Percentiles rank a stretch among this genome's conserved stretches.
Evolutionary conservation across 1,140 invertebrate genomes (phyloP).

Genomic region (Sarcophaga peregrina): DNA sequence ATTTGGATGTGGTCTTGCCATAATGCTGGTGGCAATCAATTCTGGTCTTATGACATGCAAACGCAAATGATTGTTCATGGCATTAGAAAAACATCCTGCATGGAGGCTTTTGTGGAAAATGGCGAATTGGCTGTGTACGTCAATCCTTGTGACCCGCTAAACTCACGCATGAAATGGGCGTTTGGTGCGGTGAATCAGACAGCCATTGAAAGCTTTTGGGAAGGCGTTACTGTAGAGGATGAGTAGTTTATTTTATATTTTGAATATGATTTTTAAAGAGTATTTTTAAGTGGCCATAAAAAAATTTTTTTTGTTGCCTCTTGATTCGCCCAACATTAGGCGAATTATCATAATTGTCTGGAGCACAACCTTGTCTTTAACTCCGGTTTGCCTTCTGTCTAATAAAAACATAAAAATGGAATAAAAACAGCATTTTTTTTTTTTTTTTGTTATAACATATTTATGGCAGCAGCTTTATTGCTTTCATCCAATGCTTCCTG

Average conservation of each 20-base stretch:
- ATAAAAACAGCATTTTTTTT: slow-evolving; percentile 30
- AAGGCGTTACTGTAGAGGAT: slow-evolving; percentile 30
- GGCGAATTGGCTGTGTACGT: slow-evolving; percentile 70
- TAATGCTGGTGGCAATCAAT: slow-evolving; percentile 80
- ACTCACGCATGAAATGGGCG: slow-evolving; percentile 82
- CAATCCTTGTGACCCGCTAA: slow-evolving; percentile 74
- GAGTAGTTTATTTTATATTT: not conserved
- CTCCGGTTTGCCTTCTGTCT: not conserved
- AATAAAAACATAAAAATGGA: slow-evolving; percentile 29
- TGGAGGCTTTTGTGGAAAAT: slow-evolving; percentile 62
- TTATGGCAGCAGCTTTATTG: not conserved
- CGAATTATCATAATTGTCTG: slow-evolving; percentile 34
- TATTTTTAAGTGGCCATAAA: slow-evolving; percentile 29
- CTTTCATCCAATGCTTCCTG: not conserved
- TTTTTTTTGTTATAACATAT: not conserved
- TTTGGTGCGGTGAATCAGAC: slow-evolving; percentile 77
- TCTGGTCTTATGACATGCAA: slow-evolving; percentile 79
- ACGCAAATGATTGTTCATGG: slow-evolving; percentile 76
- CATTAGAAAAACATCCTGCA: slow-evolving; percentile 76
- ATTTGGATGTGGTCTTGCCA: slow-evolving; percentile 80
- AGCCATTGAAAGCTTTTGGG: slow-evolving; percentile 62
- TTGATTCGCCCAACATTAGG: not conserved
- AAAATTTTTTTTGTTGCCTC: not conserved
- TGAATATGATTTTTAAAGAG: not conserved
- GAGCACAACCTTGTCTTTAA: not conserved